Base-by-base conservation (phyloP, 2,888 invertebrate species). In the Carcina quercana region DNA sequence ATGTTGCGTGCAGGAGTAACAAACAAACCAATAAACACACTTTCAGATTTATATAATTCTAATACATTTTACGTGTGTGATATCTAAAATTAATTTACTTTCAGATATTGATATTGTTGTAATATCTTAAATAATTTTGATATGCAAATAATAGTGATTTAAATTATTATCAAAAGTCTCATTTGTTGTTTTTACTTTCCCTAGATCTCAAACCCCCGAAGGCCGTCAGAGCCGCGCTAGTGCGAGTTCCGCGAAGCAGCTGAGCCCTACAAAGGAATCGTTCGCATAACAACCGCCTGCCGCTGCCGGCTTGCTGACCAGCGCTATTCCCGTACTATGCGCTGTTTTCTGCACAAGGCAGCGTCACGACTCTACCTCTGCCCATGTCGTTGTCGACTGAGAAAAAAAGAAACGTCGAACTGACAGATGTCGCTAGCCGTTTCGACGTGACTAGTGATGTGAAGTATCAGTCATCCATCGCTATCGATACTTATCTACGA, bases 201-300 rank as follows among this genome's bases (percentile, higher is more conserved):
- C 7, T 54, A 84, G 84, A 58, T 80, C 78, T 8, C 70, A 67
- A 26, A 68, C 70, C n/a, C 60, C 79, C 1, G 80, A 73, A 40
- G 82, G 76, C 2, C 68, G 84, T 1, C 66, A 64, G 38, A 78
- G 78, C 41, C 74, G 84, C 11, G 58, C 72, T 1, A 79, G 79
- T 53, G 58, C 47, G 3, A 54, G 70, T 12, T 78, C 79, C 5
- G 45, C 51, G 14, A 78, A 80, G 64, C 73, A 65, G 27, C 41
- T 61, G 34, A 74, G 69, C 24, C 80, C 80, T 5, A 63, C 59
- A 2, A 74, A 74, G 50, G 83, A 83, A 36, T 70, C 80, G 53
- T 69, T 59, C 62, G 83, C 83, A 68, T 82, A 82, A 76, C 82
- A 56, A 44, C 56, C 73, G 59, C 59, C 50, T 40, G 35, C 63